Evolutionary conservation across 2,888 invertebrate species (phyloP), one percentile per base, ranked within the genome.

Genomic region (Artemia sp.): DNA sequence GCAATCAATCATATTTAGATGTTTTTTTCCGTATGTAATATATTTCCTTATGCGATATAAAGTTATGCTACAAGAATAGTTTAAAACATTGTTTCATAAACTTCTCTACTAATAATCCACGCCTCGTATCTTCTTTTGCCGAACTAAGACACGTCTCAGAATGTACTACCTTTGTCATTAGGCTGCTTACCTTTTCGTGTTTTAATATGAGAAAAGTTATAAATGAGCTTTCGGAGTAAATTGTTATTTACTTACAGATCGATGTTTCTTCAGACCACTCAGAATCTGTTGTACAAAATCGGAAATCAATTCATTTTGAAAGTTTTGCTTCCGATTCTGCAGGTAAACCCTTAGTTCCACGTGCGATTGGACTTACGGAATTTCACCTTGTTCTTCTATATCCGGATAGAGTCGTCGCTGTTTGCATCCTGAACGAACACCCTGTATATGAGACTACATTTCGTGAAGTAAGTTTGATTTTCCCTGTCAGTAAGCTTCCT

Each of bases 381-480:
- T 95, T 92, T 79, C 95, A 96, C 78, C 86, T 88, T 0, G 78
- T 95, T 3, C 81, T 94, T 12, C 85, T 93, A 73, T 94, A 89
- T 77, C 80, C 85, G 0, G 89, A 92, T 78, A 85, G 87, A 72
- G 85, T 94, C 1, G 89, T 88, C 77, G 92, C 88, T 0, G 82
- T 94, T 53, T 93, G 90, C 71, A 79, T 90, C 7, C 80, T 95
- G 11, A 92, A 90, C 79, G 86, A 91, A 74, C 88, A 92, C 76
- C 78, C 89, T 11, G 87, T 94, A 19, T 90, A 88, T 77, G 90
- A 92, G 79, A 94, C 95, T 74, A 82, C 85, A 72, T 89, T 87
- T 75, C 85, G 87, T 52, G 90, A 90, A 73, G 77, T 77, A 72
- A 70, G 72, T 72, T 19, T 51, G 38, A 38, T 38, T 38, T 38